These are phyloP conservation scores for Rhopalosiphum nymphaeae DNA, from an alignment of 2,888 invertebrate species.

Conservation along the genomic window DNA sequence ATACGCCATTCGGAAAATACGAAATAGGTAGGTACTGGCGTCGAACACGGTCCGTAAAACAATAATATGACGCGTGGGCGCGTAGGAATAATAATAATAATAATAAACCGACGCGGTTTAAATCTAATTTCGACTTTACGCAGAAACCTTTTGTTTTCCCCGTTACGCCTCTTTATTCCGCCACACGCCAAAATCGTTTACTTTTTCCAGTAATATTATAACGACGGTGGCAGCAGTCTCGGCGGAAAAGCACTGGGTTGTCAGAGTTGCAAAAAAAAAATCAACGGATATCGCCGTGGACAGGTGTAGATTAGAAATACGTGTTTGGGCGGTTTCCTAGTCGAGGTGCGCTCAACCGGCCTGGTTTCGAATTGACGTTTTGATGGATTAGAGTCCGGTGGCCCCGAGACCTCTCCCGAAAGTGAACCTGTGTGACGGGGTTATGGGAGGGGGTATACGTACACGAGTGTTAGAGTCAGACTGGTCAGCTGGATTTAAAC, in stretches of 20 bases:
- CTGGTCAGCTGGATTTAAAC: constrained; percentile 32
- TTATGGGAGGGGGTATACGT: neutral
- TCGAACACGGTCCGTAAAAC: neutral
- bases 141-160: neutral
- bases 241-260: neutral
- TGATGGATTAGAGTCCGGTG: constrained; percentile 40
- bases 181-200: neutral
- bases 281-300: constrained; percentile 25
- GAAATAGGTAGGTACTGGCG: neutral
- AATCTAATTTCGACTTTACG: constrained; percentile 26
- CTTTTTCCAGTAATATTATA: constrained; percentile 13
- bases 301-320: constrained; percentile 53
- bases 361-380: constrained; percentile 45
- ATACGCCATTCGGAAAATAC: neutral
- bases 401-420: neutral
- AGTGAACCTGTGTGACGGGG: neutral
- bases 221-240: too few relatives aligned
- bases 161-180: neutral
- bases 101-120: neutral
- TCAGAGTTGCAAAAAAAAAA: neutral
- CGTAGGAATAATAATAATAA: neutral
- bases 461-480: neutral
- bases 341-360: neutral
- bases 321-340: constrained; percentile 20
- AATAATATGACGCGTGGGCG: neutral